Evolutionary conservation across 1,140 invertebrate species (phyloP), one percentile per base, ranked within the genome.

Genomic region (Microplitis mediator): DNA sequence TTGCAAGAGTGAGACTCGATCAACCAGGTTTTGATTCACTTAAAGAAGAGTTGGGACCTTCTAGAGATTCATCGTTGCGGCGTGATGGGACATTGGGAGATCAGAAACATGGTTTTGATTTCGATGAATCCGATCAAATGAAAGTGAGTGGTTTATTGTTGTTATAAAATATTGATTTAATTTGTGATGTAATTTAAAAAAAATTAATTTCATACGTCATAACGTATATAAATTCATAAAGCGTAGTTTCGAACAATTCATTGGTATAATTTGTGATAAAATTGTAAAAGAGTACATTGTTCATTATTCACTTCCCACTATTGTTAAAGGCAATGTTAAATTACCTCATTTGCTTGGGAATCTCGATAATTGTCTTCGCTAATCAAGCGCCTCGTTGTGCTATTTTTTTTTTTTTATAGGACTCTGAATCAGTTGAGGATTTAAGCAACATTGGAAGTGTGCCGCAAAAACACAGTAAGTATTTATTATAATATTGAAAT

Each of bases 21-120:
- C 92, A 94, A 78, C 92, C 92, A 80, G 92, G 92, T 74, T 94
- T 94, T 85, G 92, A 94, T 81, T 90, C 89, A 62, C 86, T 91
- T 78, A 93, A 90, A 81, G 93, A 91, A 82, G 94, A 91, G 89
- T 86, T 93, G 66, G 91, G 91, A 78, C 90, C 91, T 72, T 93
- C 88, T 75, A 89, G 89, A 81, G 90, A 83, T 87, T 90, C 84
- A 80, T 92, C 85, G 86, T 88, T 88, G 81, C 89, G 86, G 79
- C 89, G 86, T 81, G 92, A 90, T 79, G 88, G 88, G 56, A 91
- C 89, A 66, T 82, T 93, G 74, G 64, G 2, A 16, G 91, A 92
- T 85, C 89, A 88, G 68, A 90, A 93, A 82, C 89, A 91, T 83
- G 90, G 92, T 80, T 93, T 92, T 83, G 90, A 92, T 80, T 93